Evolutionary conservation across 2,888 invertebrate species (phyloP).

Genomic region (Mesorhabditis spiculigera): DNA sequence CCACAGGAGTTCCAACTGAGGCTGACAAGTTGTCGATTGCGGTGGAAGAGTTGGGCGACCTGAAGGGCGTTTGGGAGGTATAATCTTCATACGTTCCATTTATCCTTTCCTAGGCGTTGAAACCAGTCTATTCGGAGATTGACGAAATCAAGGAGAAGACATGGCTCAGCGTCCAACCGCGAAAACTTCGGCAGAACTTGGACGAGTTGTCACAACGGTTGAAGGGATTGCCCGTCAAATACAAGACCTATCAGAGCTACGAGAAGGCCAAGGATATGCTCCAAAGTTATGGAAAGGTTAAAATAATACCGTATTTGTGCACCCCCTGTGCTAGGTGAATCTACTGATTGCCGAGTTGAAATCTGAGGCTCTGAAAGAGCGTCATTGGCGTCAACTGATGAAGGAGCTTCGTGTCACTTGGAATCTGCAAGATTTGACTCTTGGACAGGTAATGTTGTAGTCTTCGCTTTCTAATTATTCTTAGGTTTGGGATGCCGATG

Average conservation of each 20-base stretch:
- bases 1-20: constrained; percentile 65
- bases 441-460: constrained; percentile 52
- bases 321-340: constrained; percentile 69
- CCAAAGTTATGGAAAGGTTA: constrained; percentile 92
- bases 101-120: constrained; percentile 75
- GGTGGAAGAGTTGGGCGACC: constrained; percentile 90
- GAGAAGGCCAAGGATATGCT: constrained; percentile 92
- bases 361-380: constrained; percentile 95
- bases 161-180: constrained; percentile 95
- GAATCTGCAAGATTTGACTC: constrained; percentile 82
- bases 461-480: constrained; percentile 58
- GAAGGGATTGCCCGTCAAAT: constrained; percentile 87
- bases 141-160: constrained; percentile 83
- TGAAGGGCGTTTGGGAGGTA: constrained; percentile 70
- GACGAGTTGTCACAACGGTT: constrained; percentile 81
- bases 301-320: background rate
- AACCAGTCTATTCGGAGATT: constrained; percentile 90
- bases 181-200: constrained; percentile 90
- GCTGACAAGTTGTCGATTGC: constrained; percentile 71
- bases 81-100: constrained; percentile 8
- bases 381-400: constrained; percentile 97
- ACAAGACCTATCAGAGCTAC: constrained; percentile 95
- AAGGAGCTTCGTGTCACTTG: constrained; percentile 90
- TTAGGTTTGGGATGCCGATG: constrained; percentile 92
- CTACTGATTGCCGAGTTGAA: constrained; percentile 95